These are phyloP conservation scores for Nowickia ferox DNA, from an alignment of 2,888 invertebrate genomes.

Conservation along the genomic window DNA sequence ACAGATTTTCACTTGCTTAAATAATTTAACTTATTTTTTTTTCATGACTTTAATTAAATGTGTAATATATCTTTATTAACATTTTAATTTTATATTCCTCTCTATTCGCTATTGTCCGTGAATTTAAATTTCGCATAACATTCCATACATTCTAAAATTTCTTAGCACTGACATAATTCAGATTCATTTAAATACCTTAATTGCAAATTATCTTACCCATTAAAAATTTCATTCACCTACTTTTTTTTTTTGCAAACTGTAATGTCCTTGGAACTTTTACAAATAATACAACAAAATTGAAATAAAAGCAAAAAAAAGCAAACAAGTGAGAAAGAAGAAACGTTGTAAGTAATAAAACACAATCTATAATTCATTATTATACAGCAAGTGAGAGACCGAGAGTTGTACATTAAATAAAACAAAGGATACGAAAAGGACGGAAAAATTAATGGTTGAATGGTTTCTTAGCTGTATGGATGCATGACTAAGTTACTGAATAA, in stretches of 20 bases:
- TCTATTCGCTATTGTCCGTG: background rate
- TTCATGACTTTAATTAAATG: background rate
- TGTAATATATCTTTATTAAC: background rate
- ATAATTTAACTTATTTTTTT: background rate
- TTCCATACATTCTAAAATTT: slow-evolving; percentile 2
- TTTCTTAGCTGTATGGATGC: slow-evolving; percentile 11
- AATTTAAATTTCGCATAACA: background rate
- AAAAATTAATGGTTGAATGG: slow-evolving; percentile 22
- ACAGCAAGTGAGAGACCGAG: slow-evolving; percentile 12
- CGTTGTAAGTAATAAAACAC: slow-evolving; percentile 41
- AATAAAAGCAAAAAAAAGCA: background rate
- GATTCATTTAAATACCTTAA: slow-evolving; percentile 49
- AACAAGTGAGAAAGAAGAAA: background rate
- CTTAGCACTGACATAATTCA: slow-evolving; percentile 33
- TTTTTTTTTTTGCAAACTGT: slow-evolving; percentile 24
- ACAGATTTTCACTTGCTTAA: too few relatives aligned
- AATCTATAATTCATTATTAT: slow-evolving; percentile 64
- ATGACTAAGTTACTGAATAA: slow-evolving; percentile 29
- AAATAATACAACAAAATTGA: slow-evolving; percentile 39
- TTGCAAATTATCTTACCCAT: slow-evolving; percentile 58
- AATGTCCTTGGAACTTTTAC: slow-evolving; percentile 47
- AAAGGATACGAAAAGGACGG: slow-evolving; percentile 20
- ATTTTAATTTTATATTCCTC: background rate
- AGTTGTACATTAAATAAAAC: slow-evolving; percentile 27
- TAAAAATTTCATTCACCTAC: slow-evolving; percentile 54